Base-by-base conservation (phyloP, 2,888 invertebrate genomes). In the Diarsia mendica region DNA sequence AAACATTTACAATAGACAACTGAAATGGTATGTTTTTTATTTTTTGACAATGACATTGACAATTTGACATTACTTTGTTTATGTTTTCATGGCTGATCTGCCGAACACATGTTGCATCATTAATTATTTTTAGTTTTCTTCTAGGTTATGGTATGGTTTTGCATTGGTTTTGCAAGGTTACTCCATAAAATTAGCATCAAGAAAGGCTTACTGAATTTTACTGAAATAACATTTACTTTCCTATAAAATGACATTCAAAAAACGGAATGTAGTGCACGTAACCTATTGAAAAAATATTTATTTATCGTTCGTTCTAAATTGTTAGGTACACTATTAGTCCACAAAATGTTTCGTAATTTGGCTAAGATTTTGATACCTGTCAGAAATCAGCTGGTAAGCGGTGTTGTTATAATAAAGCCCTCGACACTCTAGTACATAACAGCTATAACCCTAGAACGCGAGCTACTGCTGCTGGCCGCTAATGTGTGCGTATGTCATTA, bases 271-370 rank as follows among this genome's bases (percentile, higher is more conserved):
- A 20, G 15, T 13, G 39, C 55, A 58, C 15, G 5, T 28, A 46
- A 11, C 23, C 20, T n/a, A 28, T 18, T 44, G 2, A 4, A 46
- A 51, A 28, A 58, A 1, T 23, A 9, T 28, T 46, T 20, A n/a
- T n/a, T 6, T 3, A 61, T 15, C n/a, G 11, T 39, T 48, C 15
- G 15, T 20, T 48, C 3, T 13, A 74, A 46, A 39, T 64, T 9
- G 18, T 48, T 15, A n/a, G n/a, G n/a, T n/a, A 23, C 23, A 23
- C 6, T 23, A 46, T 13, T n/a, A 15, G 1, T 13, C 9, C 28
- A 23, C 33, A 70, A 49, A 83, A 96, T 96, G 96, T 94, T 95
- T 89, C 93, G 94, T 75, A 92, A 93, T 67, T 92, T 96, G 80
- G 84, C 91, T 53, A 93, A 91, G 82, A 91, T 91, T 73, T 89